Evolutionary conservation across 2,888 invertebrate species (phyloP), one percentile per base, ranked within the genome.

Genomic region (Venusia cambrica): DNA sequence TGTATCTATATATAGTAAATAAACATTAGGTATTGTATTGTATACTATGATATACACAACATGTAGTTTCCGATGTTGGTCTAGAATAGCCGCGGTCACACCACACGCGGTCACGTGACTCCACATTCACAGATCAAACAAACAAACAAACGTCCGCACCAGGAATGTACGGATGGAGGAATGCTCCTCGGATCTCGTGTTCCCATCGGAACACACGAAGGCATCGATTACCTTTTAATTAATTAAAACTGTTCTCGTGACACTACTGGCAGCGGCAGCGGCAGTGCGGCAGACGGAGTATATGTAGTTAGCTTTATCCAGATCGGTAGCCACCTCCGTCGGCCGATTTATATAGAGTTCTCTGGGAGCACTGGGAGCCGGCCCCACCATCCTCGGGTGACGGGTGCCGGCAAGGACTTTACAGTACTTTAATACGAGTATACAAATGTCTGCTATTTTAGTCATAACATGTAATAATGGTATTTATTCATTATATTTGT

Each of bases 271-370:
- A 6, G 28, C 16, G 18, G 21, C 18, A 14, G 29, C 17, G 33
- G 22, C 33, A 31, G 19, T 27, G 29, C 4, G 18, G 25, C 18
- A 24, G 46, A 37, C 44, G 35, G 31, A 35, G 26, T 29, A 37
- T 61, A 62, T 69, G 73, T 69, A 71, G 65, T 73, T 69, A 73
- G 73, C 75, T 69, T 65, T 76, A 78, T 79, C 76, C 51, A 25
- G 58, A 48, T 50, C 48, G 42, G 46, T 43, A 51, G 48, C 62
- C 66, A 65, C 65, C 4, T 16, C 18, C 18, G 17, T 36, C 36
- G 28, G 10, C 4, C 24, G 22, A 14, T 22, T 27, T 28, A 30
- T 22, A n/a, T n/a, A n/a, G n/a, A 5, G 37, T 2, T 14, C 5
- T 13, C 19, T 32, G n/a, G 9, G 18, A 5, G n/a, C 18, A 14